Conservation (phyloP, 2,113 vertebrate genomes). For the Festucalex cinctus region DNA sequence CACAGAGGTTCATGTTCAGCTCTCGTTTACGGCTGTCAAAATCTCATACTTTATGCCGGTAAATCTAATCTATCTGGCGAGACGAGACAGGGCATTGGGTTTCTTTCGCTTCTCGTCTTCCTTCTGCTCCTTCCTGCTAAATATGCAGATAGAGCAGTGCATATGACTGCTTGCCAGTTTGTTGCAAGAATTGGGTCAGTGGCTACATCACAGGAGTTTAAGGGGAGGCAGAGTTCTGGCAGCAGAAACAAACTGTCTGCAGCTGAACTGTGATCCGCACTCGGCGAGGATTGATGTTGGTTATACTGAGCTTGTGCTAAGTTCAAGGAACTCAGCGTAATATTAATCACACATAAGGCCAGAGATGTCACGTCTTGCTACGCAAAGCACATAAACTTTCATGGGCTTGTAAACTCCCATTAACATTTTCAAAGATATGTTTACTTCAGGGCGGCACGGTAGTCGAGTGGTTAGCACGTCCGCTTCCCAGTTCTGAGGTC, state of each 20-base stretch:
- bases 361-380: not conserved
- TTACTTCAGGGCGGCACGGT: too few species aligned
- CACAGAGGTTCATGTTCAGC: constrained; percentile 32
- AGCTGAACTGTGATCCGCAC: constrained; percentile 14
- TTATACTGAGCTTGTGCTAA: not conserved
- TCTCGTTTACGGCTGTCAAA: constrained; percentile 23
- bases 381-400: not conserved
- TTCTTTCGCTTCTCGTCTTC: constrained; percentile 6
- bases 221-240: constrained; percentile 35
- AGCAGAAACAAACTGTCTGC: constrained; percentile 21
- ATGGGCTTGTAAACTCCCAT: not conserved
- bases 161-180: constrained; percentile 21
- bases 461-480: too few species aligned
- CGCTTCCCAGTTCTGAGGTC: too few species aligned
- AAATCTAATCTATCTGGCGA: constrained; percentile 27
- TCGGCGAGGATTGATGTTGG: constrained; percentile 10
- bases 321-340: not conserved
- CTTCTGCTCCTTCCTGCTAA: constrained; percentile 32
- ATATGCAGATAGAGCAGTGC: constrained; percentile 55
- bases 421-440: not conserved
- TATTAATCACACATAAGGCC: not conserved
- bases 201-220: constrained; percentile 42
- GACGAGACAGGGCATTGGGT: constrained; percentile 27
- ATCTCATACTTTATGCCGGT: constrained; percentile 12
- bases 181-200: constrained; percentile 61